Percentiles rank a stretch among this genome's conserved stretches.
phyloP scores from a whole-genome alignment of 2,113 vertebrate genomes.

The Pagrus major region DNA sequence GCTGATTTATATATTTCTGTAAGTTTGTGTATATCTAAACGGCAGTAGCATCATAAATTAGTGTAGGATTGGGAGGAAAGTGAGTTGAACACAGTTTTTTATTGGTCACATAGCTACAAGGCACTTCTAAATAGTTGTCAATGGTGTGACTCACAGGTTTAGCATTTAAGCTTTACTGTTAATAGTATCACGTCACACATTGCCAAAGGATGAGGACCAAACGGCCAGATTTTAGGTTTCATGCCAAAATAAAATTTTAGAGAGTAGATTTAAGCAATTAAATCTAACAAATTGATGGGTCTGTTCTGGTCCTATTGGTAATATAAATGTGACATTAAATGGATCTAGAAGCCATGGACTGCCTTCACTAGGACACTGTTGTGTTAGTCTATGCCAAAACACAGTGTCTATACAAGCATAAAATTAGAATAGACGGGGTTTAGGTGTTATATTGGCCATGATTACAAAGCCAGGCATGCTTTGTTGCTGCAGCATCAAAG shows the following conservation, averaged over 20 bases:
- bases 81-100: neutral
- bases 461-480: constrained; percentile 38
- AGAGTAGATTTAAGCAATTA: neutral
- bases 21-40: neutral
- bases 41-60: neutral
- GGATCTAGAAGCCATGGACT: neutral
- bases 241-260: neutral
- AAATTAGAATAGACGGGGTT: constrained; percentile 29
- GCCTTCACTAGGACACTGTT: neutral
- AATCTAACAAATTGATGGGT: neutral
- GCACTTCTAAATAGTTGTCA: neutral
- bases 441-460: constrained; percentile 33
- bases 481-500: constrained; percentile 31
- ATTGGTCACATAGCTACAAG: neutral
- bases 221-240: constrained; percentile 4
- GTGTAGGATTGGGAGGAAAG: neutral
- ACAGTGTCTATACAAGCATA: constrained; percentile 16
- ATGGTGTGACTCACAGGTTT: neutral
- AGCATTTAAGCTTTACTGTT: neutral
- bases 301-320: neutral
- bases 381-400: neutral
- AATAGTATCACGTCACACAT: neutral
- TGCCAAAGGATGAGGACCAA: neutral
- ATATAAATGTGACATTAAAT: constrained; percentile 12
- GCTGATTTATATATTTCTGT: constrained; percentile 23